Base-by-base conservation (phyloP, 2,888 invertebrate genomes). In the Lasioglossum zephyrum region DNA sequence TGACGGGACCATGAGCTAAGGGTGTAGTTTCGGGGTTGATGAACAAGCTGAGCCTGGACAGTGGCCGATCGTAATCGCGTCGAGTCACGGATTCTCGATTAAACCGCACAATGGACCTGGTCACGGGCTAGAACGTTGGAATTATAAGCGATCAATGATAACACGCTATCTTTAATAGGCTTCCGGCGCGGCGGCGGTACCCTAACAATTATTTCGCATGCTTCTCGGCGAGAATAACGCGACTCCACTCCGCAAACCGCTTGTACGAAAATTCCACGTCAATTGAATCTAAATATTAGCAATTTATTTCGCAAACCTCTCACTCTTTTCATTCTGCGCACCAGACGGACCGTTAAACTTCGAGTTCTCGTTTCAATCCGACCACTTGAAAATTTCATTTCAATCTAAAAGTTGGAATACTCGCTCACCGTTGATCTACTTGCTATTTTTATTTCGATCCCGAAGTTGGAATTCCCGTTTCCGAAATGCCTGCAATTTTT, bases 81-180 rank as follows among this genome's bases (percentile, higher is more conserved):
- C 69, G 44, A 77, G 80, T 87, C 87, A 86, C 79, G 85, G 81
- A 89, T 88, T 84, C 83, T 81, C 76, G 80, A 87, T 89, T 87
- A 88, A 76, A 86, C 79, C 77, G 66, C 78, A 85, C 82, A 88
- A 88, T 87, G 82, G 85, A 72, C 72, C n/a, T 36, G 36, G 63
- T 79, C 80, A 75, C 81, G 77, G 66, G 57, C 63, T 74, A 31
- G 31, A 73, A 82, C 31, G 73, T 66, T 53, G 66, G 81, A 69
- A 78, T 75, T 79, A 88, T 83, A 49, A 79, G 77, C 73, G 79
- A 82, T 84, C n/a, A 26, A 16, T 66, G 86, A 89, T 88, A 89
- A 53, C 53, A 85, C 53, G 66, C 57, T 87, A 87, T 88, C 87
- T 85, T 83, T 73, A 80, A 85, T 81, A 75, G 81, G 44, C 49